Conservation (phyloP, 2,888 invertebrate species). For the Cheilosia vernalis region DNA sequence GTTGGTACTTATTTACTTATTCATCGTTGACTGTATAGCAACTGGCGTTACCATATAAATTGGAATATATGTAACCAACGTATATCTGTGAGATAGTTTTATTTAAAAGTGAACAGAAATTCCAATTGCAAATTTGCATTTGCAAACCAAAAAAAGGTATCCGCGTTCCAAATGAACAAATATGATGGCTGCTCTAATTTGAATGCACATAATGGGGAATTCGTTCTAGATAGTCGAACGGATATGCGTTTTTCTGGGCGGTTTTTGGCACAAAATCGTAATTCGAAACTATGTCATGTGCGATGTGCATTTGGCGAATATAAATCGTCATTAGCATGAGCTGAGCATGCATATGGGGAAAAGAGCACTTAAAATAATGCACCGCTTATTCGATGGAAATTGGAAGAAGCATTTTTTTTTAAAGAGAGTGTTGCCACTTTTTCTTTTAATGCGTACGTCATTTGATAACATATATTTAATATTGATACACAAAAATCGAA, state of each 20-base stretch:
- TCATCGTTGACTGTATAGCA: constrained; percentile 28
- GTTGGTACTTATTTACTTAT: constrained; percentile 6
- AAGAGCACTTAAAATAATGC: constrained; percentile 9
- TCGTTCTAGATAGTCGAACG: constrained; percentile 33
- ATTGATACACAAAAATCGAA: too few relatives aligned
- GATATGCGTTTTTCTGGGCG: not conserved
- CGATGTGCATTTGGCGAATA: not conserved
- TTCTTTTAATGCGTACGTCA: not conserved
- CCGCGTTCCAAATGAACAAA: constrained; percentile 54
- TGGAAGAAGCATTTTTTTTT: not conserved
- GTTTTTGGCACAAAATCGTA: constrained; percentile 15
- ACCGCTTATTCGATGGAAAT: not conserved
- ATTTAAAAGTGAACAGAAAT: constrained; percentile 41
- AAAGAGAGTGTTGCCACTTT: not conserved
- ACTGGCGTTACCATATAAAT: constrained; percentile 25
- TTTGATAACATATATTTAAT: too few relatives aligned
- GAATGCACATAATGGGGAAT: constrained; percentile 29
- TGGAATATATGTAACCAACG: not conserved
- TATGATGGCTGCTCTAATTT: constrained; percentile 47
- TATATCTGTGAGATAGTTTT: constrained; percentile 48
- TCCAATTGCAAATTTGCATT: constrained; percentile 49
- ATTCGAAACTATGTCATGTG: not conserved
- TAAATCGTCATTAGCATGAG: constrained; percentile 1
- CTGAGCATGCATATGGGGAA: not conserved
- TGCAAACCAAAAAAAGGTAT: constrained; percentile 30